Conservation (phyloP, 2,888 invertebrate genomes). For the Tinea pellionella region DNA sequence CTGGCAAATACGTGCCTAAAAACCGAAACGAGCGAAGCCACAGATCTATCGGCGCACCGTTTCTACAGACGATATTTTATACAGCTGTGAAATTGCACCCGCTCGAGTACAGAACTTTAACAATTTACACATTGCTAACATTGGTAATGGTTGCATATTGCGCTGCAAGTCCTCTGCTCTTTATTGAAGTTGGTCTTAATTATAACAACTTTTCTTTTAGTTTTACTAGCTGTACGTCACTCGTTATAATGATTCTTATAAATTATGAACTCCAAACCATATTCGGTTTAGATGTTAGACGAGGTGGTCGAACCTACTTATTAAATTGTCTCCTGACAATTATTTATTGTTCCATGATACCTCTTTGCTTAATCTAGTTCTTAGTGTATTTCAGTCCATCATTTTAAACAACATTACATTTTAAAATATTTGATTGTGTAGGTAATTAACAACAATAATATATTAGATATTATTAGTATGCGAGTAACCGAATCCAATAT, state of each 20-base stretch:
- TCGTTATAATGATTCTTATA: too few relatives aligned
- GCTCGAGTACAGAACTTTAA: slow-evolving; percentile 50
- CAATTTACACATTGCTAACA: slow-evolving; percentile 45
- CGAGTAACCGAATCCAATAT: slow-evolving; percentile 60
- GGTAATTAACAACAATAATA: too few relatives aligned
- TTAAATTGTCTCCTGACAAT: too few relatives aligned
- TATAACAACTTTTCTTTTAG: background rate
- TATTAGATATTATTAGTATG: slow-evolving; percentile 42
- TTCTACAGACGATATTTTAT: slow-evolving; percentile 47
- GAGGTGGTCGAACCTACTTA: too few relatives aligned
- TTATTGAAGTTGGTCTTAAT: background rate
- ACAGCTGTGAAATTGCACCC: slow-evolving; percentile 55
- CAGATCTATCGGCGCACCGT: slow-evolving; percentile 29
- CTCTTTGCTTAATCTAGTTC: too few relatives aligned
- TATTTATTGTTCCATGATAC: too few relatives aligned
- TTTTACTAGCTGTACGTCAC: background rate
- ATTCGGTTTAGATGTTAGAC: too few relatives aligned
- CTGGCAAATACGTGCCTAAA: slow-evolving; percentile 39
- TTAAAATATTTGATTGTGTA: too few relatives aligned
- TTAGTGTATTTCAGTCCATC: too few relatives aligned
- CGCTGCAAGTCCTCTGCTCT: background rate
- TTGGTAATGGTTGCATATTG: slow-evolving; percentile 20
- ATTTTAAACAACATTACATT: too few relatives aligned
- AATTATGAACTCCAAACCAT: too few relatives aligned
- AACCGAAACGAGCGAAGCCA: slow-evolving; percentile 29